phyloP scores from a whole-genome alignment of 2,797 vertebrate species.

The Chelonia mydas region DNA sequence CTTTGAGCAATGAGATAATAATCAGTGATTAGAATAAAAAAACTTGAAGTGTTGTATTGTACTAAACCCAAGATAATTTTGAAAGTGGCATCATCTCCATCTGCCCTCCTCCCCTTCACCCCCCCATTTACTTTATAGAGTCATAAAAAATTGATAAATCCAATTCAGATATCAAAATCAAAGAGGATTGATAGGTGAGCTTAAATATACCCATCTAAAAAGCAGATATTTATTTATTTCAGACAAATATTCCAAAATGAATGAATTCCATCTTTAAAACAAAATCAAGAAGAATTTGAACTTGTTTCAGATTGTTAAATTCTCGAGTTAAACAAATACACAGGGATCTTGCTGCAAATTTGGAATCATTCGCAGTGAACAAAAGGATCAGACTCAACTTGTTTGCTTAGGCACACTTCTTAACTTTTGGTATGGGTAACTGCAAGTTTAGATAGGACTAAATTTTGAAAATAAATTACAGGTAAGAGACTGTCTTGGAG shows the following conservation, averaged over 20 bases:
- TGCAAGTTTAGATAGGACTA: too few relatives aligned
- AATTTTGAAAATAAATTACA: too few relatives aligned
- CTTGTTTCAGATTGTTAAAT: too few relatives aligned
- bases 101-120: not conserved
- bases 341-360: too few relatives aligned
- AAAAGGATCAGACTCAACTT: not conserved
- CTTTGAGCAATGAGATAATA: not conserved
- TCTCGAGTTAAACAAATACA: too few relatives aligned
- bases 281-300: not conserved
- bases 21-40: not conserved
- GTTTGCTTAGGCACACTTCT: too few relatives aligned
- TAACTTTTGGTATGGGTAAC: too few relatives aligned
- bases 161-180: not conserved
- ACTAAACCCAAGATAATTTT: not conserved
- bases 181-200: not conserved
- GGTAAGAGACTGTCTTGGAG: too few relatives aligned
- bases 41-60: not conserved
- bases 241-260: not conserved
- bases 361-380: not conserved
- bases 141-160: too few relatives aligned
- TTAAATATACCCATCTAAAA: not conserved
- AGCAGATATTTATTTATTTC: not conserved
- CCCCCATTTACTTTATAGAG: too few relatives aligned
- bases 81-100: not conserved
- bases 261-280: not conserved